Evolutionary conservation across 2,797 vertebrate genomes (phyloP), one percentile per base, ranked within the genome.

Genomic region (Furcifer pardalis): DNA sequence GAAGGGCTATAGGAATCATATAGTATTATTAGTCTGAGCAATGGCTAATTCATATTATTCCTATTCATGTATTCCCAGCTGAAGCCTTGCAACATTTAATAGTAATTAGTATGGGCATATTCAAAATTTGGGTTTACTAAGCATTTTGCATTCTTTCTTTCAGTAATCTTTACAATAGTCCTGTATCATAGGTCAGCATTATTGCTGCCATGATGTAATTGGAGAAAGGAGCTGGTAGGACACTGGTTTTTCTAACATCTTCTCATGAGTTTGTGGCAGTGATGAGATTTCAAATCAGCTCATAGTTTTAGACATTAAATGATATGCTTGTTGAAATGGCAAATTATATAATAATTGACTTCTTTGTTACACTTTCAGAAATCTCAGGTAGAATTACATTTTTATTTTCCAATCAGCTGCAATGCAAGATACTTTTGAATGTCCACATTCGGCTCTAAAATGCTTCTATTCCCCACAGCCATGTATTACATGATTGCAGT

Each of bases 401-500:
- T 37, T n/a, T 59, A 59, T 46, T 63, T 19, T 25, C 59, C 35
- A 21, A 25, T 83, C n/a, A 74, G 25, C 74, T 35, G 23, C 37
- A 62, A n/a, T 81, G 19, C 65, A 71, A 25, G 44, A 75, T 37
- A 75, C 2, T 62, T 15, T 71, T 59, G 71, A 56, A 44, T 35
- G 59, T 25, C 44, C 71, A 32, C 56, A 8, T 79, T 37, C 71
- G 60, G 21, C 19, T 66, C 71, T 59, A 17, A 75, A 68, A 30
- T 69, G 40, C 40, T 7, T 79, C 19, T 76, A n/a, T 79, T 66
- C 77, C 49, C 77, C 52, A 83, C 21, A 68, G 49, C 13, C n/a
- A n/a, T 60, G 13, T 87, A 60, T 59, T 60, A 69, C 37, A 62
- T 73, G 77, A 79, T 62, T 83, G 32, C 10, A 15, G 27, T 79